Evolutionary conservation across 2,888 invertebrate genomes (phyloP), one percentile per base, ranked within the genome.

Genomic region (Drosophila mimetica): DNA sequence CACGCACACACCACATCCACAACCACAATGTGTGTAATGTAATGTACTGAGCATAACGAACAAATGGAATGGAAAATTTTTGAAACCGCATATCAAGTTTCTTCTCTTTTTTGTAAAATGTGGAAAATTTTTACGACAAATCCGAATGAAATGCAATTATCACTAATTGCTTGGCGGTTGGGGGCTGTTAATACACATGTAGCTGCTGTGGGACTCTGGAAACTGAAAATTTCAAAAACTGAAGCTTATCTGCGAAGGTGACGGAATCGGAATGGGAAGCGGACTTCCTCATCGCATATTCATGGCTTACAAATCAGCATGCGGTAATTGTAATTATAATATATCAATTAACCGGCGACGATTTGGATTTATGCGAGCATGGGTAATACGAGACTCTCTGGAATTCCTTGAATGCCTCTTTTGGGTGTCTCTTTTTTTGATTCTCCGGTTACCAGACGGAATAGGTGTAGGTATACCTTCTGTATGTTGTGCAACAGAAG

Each of bases 61-160:
- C 51, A 63, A 74, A 71, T 76, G 70, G 65, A 80, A 75, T 80
- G 84, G 79, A 79, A 80, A 84, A 69, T 65, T 67, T 67, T 58
- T 59, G 46, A 58, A 67, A 67, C 67, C 64, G 50, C 47, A 65
- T 59, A 52, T 77, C 50, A 47, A 39, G 46, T 52, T 70, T 63
- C 58, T 32, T 44, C 54, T 71, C 60, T 59, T 50, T 53, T 48
- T 52, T 47, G 50, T 25, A 48, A 72, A 70, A 41, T 76, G 47
- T 71, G 82, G 81, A 79, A 81, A 79, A 65, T 80, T 82, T 80
- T 67, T 25, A 48, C 59, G 50, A 47, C 61, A 66, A 70, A 79
- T 79, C 58, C 52, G 70, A 77, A 65, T 69, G 66, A 71, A 63
- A 58, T 67, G 54, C 75, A 81, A 81, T 81, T 74, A 85, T 67